phyloP scores from a whole-genome alignment of 2,797 vertebrate genomes.

The Diceros bicornis region DNA sequence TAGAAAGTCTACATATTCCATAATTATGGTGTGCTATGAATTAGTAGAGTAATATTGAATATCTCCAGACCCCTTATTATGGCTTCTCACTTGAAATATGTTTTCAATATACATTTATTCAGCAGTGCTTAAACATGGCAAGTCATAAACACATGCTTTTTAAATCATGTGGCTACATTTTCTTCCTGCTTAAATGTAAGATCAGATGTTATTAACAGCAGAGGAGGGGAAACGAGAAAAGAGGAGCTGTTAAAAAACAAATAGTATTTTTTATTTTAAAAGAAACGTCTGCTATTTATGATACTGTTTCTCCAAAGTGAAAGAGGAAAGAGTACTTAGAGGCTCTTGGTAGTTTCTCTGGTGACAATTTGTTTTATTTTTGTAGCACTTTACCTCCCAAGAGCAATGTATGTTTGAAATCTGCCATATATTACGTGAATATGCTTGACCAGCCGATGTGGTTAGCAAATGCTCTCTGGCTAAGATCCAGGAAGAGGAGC shows the following conservation, averaged over 20 bases:
- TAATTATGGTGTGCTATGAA: slow-evolving; percentile 86
- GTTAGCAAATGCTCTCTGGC: slow-evolving; percentile 59
- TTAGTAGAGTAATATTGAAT: slow-evolving; percentile 85
- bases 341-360: slow-evolving; percentile 47
- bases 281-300: slow-evolving; percentile 67
- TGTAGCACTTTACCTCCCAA: slow-evolving; percentile 54
- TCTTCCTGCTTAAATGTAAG: slow-evolving; percentile 81
- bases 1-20: slow-evolving; percentile 81
- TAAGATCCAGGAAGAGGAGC: slow-evolving; percentile 45
- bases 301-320: slow-evolving; percentile 3
- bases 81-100: slow-evolving; percentile 84
- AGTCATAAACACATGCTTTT: slow-evolving; percentile 83
- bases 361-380: slow-evolving; percentile 64
- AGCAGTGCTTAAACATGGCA: slow-evolving; percentile 83
- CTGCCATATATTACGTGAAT: slow-evolving; percentile 14
- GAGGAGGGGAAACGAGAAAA: neutral
- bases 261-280: slow-evolving; percentile 75
- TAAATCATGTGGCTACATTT: slow-evolving; percentile 76
- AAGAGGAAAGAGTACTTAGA: slow-evolving; percentile 24
- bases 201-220: slow-evolving; percentile 79
- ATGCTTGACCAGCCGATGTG: slow-evolving; percentile 58
- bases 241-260: slow-evolving; percentile 67
- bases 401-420: slow-evolving; percentile 55
- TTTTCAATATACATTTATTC: slow-evolving; percentile 87
- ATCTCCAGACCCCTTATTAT: slow-evolving; percentile 85